A percentile compares a stretch with the other conserved stretches of the same genome.
Evolutionary conservation across 2,888 invertebrate species (phyloP).

Genomic region (Ptychoptera contaminata): DNA sequence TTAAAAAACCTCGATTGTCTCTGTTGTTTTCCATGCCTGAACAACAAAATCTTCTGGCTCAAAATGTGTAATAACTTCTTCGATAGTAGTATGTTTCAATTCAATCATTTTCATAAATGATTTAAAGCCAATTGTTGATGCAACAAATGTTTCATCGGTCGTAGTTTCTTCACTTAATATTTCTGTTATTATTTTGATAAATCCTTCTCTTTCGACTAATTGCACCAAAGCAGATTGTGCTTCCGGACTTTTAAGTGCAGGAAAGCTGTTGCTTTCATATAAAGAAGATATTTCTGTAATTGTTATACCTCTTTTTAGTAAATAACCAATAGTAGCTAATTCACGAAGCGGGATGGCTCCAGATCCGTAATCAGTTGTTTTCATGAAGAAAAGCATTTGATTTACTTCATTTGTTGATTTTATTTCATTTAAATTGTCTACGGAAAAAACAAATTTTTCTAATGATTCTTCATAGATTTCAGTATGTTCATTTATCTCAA

Average conservation of each 20-base stretch:
- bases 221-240: slow-evolving; percentile 74
- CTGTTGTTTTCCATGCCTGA: slow-evolving; percentile 55
- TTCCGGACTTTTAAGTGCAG: slow-evolving; percentile 60
- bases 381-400: slow-evolving; percentile 54
- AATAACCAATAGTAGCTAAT: slow-evolving; percentile 65
- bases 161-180: slow-evolving; percentile 67
- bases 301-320: slow-evolving; percentile 58
- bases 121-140: slow-evolving; percentile 67
- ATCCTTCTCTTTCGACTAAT: slow-evolving; percentile 68
- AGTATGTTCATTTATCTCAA: slow-evolving; percentile 20
- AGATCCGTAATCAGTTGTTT: slow-evolving; percentile 63
- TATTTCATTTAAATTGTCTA: slow-evolving; percentile 38
- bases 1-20: slow-evolving; percentile 30
- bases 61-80: slow-evolving; percentile 70
- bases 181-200: slow-evolving; percentile 64
- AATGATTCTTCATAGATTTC: not conserved
- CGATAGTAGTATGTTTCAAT: slow-evolving; percentile 61
- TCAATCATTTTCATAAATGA: slow-evolving; percentile 79
- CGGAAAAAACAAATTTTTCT: not conserved
- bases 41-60: slow-evolving; percentile 71
- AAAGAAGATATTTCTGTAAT: slow-evolving; percentile 61
- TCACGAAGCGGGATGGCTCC: slow-evolving; percentile 66
- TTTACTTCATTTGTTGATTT: slow-evolving; percentile 56
- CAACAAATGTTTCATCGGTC: slow-evolving; percentile 58
- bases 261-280: slow-evolving; percentile 64